These are phyloP conservation scores for Salvelinus sp. DNA, from an alignment of 2,113 vertebrate genomes.

Conservation along the genomic window DNA sequence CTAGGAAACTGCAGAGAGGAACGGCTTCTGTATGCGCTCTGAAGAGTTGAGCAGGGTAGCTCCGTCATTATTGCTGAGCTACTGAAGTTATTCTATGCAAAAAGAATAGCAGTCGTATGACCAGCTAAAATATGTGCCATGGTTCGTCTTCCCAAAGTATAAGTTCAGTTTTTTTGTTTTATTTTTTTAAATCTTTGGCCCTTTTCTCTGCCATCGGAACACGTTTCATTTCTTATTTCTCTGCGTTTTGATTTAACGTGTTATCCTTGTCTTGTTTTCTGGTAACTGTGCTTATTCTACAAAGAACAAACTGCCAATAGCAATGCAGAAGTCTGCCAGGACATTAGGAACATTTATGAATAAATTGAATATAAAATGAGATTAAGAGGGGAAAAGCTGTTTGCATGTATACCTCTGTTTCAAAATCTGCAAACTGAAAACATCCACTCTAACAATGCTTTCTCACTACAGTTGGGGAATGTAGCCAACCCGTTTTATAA, in stretches of 20 bases:
- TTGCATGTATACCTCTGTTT: slow-evolving; percentile 47
- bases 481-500: background rate
- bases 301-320: slow-evolving; percentile 74
- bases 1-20: slow-evolving; percentile 62
- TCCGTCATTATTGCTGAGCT: slow-evolving; percentile 44
- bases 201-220: slow-evolving; percentile 52
- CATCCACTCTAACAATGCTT: background rate
- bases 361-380: slow-evolving; percentile 24
- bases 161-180: slow-evolving; percentile 4
- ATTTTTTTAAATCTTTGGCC: slow-evolving; percentile 40
- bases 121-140: slow-evolving; percentile 82
- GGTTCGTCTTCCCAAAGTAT: slow-evolving; percentile 77
- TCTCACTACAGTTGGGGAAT: slow-evolving; percentile 14
- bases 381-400: background rate
- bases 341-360: background rate
- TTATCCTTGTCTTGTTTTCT: slow-evolving; percentile 58
- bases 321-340: slow-evolving; percentile 61
- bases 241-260: slow-evolving; percentile 48
- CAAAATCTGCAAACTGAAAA: slow-evolving; percentile 31
- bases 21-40: slow-evolving; percentile 52
- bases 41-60: slow-evolving; percentile 55
- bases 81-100: slow-evolving; percentile 80
- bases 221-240: slow-evolving; percentile 49
- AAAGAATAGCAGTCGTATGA: slow-evolving; percentile 77
- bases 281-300: slow-evolving; percentile 61